Percentiles rank a stretch among this genome's conserved stretches.
Evolutionary conservation across 2,888 invertebrate species (phyloP).

Genomic region (Ormyrus rosae): DNA sequence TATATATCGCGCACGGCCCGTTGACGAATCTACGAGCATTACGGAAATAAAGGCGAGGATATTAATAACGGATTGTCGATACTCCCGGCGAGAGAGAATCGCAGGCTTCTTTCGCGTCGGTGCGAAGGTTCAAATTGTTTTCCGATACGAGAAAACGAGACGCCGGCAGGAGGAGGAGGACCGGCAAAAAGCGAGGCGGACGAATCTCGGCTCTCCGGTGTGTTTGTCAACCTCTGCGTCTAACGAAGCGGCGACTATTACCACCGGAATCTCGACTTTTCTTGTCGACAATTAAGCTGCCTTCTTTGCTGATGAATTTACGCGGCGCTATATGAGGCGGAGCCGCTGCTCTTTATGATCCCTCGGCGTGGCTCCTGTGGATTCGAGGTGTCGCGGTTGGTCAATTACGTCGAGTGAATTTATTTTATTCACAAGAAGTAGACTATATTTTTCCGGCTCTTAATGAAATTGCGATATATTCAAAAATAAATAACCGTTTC

Average conservation of each 20-base stretch:
- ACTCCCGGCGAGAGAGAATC: not conserved
- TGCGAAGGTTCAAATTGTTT: conserved; percentile 68
- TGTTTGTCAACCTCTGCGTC: conserved; percentile 15
- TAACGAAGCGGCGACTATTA: conserved; percentile 13
- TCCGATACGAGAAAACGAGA: conserved; percentile 64
- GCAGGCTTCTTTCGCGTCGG: conserved; percentile 49
- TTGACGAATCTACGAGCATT: not conserved
- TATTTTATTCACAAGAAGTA: not conserved
- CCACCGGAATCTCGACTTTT: not conserved
- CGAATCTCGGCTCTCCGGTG: conserved; percentile 10
- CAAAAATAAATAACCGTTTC: too few species aligned
- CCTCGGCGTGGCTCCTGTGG: too few species aligned
- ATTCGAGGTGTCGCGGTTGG: too few species aligned
- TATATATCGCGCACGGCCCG: not conserved
- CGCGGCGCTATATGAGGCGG: too few species aligned
- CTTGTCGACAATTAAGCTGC: too few species aligned
- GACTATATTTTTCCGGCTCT: too few species aligned
- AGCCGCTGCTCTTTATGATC: too few species aligned
- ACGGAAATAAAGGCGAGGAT: conserved; percentile 34
- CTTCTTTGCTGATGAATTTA: too few species aligned
- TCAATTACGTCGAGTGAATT: not conserved
- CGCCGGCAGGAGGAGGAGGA: conserved; percentile 11
- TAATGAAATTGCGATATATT: too few species aligned
- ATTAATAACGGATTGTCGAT: conserved; percentile 46
- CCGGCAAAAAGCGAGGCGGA: conserved; percentile 39